These are phyloP conservation scores for Clitarchus hookeri DNA, from an alignment of 2,888 invertebrate species.

Conservation along the genomic window DNA sequence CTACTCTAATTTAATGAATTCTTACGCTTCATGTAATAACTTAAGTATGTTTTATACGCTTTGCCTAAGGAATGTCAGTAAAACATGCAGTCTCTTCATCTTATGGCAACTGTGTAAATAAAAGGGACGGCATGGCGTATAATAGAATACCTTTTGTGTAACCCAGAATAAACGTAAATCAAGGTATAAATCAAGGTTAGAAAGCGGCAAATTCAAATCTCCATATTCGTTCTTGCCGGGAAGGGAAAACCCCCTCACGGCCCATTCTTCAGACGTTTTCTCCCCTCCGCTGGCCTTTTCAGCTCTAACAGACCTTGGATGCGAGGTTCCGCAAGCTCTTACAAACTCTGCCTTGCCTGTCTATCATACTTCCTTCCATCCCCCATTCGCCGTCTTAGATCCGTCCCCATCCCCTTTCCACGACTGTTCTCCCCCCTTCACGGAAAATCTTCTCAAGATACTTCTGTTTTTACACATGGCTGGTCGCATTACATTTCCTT, in stretches of 20 bases:
- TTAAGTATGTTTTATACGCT: no score
- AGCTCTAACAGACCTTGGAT: slow-evolving; percentile 5
- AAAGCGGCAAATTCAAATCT: slow-evolving; percentile 14
- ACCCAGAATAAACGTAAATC: background rate
- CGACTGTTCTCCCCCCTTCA: background rate
- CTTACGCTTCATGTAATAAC: no score
- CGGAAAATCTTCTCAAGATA: background rate
- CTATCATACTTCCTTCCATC: background rate
- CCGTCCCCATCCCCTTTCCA: background rate
- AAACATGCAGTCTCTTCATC: no score
- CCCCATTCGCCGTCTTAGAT: background rate
- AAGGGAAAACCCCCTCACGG: background rate
- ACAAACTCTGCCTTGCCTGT: background rate
- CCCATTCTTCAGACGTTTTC: background rate
- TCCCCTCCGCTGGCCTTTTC: background rate
- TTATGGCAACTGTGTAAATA: background rate
- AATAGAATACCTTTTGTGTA: background rate
- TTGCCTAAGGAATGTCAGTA: no score
- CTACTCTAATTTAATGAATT: no score
- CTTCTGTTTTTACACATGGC: background rate
- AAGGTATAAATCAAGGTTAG: slow-evolving; percentile 7
- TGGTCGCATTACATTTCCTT: background rate
- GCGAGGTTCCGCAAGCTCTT: background rate
- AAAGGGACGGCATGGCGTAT: background rate
- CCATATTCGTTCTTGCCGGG: background rate